Evolutionary conservation across 2,113 vertebrate species (phyloP), one percentile per base, ranked within the genome.

Genomic region (Helogale parvula): DNA sequence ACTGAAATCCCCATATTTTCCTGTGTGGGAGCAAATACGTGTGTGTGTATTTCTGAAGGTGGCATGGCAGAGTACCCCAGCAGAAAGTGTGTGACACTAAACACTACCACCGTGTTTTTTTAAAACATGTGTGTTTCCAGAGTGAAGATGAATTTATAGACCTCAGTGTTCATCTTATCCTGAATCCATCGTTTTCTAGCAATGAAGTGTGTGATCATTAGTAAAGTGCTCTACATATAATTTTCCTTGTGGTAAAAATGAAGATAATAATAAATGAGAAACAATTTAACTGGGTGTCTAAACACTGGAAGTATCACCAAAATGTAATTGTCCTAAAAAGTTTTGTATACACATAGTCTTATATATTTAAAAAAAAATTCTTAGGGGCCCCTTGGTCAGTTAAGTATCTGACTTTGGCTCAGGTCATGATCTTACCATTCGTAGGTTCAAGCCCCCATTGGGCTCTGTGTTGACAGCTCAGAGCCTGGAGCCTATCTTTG

Each of bases 1-100:
- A 27, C 0, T 14, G 29, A 45, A 90, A 41, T 0, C 1, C 4
- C 7, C 1, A 71, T 60, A 23, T 15, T 74, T 69, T 86, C 23
- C 17, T 10, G 2, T 27, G 11, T 72, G 19, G 2, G 0, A 2
- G 82, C 35, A 88, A 65, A 41, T 0, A n/a, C 0, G 29, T 60
- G 16, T 29, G 15, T 29, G 23, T 7, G 7, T 6, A 2, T 80
- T 76, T 93, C 71, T 89, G 35, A 41, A 94, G 88, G 72, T 27
- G 11, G 7, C 9, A 35, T 41, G 45, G 33, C 14, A 57, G 21
- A 77, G 3, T 23, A 13, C 1, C 4, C 4, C 65, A 52, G 33
- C 63, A 35, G 63, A 89, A 25, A 90, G 25, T 2, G 1, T 27
- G 17, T 25, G 1, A 80, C 57, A 33, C 9, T 14, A 13, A 35